Evolutionary conservation across 2,113 vertebrate species (phyloP), one percentile per base, ranked within the genome.

Genomic region (Quiscalus mexicanus): DNA sequence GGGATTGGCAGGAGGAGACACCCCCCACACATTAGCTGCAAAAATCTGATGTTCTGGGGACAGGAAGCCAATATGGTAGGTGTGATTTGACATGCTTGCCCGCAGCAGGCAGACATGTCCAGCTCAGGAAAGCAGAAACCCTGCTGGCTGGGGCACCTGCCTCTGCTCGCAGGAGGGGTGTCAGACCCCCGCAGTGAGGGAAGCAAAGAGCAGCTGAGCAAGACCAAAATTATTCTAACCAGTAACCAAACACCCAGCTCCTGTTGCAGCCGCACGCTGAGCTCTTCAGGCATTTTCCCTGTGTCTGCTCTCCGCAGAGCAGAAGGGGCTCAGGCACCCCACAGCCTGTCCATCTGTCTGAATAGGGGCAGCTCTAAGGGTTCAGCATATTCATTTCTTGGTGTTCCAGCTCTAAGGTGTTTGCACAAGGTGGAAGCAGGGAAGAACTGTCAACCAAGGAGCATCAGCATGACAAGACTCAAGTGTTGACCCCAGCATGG

Each of bases 401-500:
- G 84, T 45, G 56, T 95, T 97, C 95, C 97, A 98, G 96, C 97
- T 97, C 95, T 70, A 77, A 95, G 67, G 95, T 95, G 92, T 96
- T 97, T 97, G 95, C 94, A 96, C 92, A 58, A 96, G 97, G 77
- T 52, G 42, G 91, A 96, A 97, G 94, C 89, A 95, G 98, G 97
- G 91, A 96, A 94, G 92, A 94, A 98, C 97, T 98, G 98, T 98
- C 98, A 98, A 94, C 98, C 98, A 98, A 98, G 98, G 97, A 98
- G 98, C 98, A 98, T 99, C 98, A 98, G 97, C 97, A 96, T 98
- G 98, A 98, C 98, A 98, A 98, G 98, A 97, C 96, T 98, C 86
- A 97, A 98, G 97, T 98, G 98, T 98, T 86, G 98, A 99, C 98
- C 98, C 94, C 97, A 98, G 97, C 95, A 31, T 19, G 37, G 87